These are phyloP conservation scores for Diuraphis noxia DNA, from an alignment of 1,140 invertebrate species.

Conservation along the genomic window DNA sequence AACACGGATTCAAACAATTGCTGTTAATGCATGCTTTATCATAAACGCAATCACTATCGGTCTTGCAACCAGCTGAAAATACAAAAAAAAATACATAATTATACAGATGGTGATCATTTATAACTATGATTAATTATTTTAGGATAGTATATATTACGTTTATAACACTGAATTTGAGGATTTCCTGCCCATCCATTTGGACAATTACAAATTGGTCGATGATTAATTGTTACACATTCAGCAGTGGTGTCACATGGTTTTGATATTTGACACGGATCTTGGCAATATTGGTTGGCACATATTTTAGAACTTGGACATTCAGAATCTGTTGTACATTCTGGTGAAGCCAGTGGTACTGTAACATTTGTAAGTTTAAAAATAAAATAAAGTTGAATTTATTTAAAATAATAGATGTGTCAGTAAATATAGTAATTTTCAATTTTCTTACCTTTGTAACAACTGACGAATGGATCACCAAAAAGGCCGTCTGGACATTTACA, in stretches of 20 bases:
- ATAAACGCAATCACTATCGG: slow-evolving; percentile 81
- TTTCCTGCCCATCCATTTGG: slow-evolving; percentile 83
- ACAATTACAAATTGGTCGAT: slow-evolving; percentile 79
- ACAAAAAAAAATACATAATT: neutral
- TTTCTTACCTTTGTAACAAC: slow-evolving; percentile 71
- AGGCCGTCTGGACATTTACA: slow-evolving; percentile 77
- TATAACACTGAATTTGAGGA: slow-evolving; percentile 81
- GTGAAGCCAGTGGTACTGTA: slow-evolving; percentile 62
- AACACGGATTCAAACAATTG: slow-evolving; percentile 80
- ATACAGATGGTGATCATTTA: neutral
- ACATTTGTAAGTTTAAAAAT: slow-evolving; percentile 37
- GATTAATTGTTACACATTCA: slow-evolving; percentile 72
- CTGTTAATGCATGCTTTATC: slow-evolving; percentile 79
- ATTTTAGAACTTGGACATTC: slow-evolving; percentile 77
- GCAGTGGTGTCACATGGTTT: slow-evolving; percentile 80
- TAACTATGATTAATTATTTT: neutral
- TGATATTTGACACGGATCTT: slow-evolving; percentile 75
- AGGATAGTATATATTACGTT: slow-evolving; percentile 67
- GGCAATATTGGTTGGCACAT: slow-evolving; percentile 76
- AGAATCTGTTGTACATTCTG: slow-evolving; percentile 71
- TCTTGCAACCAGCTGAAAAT: slow-evolving; percentile 77
- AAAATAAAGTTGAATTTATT: neutral
- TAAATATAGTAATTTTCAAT: neutral
- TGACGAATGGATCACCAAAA: slow-evolving; percentile 78
- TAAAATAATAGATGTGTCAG: neutral